Conservation (phyloP, 2,888 invertebrate species). For the Agrilus biguttatus region DNA sequence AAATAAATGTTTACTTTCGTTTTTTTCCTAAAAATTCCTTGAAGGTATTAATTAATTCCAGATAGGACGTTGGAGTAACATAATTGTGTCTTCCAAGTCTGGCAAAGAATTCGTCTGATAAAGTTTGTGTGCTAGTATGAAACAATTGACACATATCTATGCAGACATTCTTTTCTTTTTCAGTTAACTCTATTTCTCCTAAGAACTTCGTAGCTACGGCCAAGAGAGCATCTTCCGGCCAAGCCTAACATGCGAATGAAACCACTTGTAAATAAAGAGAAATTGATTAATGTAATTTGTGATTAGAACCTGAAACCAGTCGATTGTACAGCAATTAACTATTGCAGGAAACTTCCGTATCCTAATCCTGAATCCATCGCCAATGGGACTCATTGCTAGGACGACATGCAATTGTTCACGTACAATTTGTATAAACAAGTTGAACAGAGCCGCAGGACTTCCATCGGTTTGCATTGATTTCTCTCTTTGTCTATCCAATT, state of each 20-base stretch:
- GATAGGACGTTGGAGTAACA: constrained; percentile 85
- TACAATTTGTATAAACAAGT: constrained; percentile 76
- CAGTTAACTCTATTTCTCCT: constrained; percentile 61
- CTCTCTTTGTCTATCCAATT: constrained; percentile 77
- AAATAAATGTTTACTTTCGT: constrained; percentile 40
- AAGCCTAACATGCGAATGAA: constrained; percentile 42
- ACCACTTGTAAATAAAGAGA: no score
- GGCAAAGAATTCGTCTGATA: constrained; percentile 49
- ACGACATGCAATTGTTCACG: constrained; percentile 84
- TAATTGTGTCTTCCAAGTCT: constrained; percentile 68
- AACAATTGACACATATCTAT: constrained; percentile 84
- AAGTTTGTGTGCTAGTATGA: constrained; percentile 65
- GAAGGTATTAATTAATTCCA: constrained; percentile 84
- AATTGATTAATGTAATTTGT: no score
- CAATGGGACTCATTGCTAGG: constrained; percentile 82
- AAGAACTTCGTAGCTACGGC: constrained; percentile 79
- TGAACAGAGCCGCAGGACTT: constrained; percentile 76
- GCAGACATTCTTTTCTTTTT: constrained; percentile 58
- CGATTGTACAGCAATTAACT: constrained; percentile 90
- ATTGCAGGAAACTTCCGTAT: constrained; percentile 85
- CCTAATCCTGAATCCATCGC: constrained; percentile 66
- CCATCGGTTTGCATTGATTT: constrained; percentile 85
- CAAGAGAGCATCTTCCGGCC: constrained; percentile 85
- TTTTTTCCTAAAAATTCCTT: constrained; percentile 64
- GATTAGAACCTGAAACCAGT: constrained; percentile 69